Percentiles rank a stretch among this genome's conserved stretches.
These are phyloP conservation scores for Ellobius talpinus DNA, from an alignment of 2,113 vertebrate genomes.

Conservation along the genomic window DNA sequence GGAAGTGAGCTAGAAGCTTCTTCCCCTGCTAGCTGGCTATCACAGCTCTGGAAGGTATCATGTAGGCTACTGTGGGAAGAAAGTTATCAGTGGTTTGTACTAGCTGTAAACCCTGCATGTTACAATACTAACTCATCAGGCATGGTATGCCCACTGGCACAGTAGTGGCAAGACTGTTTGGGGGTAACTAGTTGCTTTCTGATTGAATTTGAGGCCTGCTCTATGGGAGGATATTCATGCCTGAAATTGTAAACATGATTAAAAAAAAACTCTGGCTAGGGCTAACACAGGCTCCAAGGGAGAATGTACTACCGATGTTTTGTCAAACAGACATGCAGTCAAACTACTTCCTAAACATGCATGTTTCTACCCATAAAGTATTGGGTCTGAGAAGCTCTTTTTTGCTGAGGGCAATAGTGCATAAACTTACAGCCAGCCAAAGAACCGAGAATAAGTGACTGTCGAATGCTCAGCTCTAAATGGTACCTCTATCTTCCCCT, in stretches of 20 bases:
- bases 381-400: neutral
- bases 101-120: neutral
- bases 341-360: neutral
- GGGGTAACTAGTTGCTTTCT: neutral
- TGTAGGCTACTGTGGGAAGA: neutral
- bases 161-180: neutral
- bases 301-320: neutral
- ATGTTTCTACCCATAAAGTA: neutral
- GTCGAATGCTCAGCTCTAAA: neutral
- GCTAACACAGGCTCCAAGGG: neutral
- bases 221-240: neutral
- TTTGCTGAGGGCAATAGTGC: neutral
- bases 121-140: neutral
- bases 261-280: neutral
- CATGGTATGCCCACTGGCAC: neutral
- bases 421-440: neutral
- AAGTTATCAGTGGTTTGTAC: neutral
- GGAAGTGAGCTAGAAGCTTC: neutral
- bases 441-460: neutral
- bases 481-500: too few species aligned
- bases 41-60: neutral
- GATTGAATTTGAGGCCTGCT: neutral
- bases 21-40: neutral
- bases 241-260: neutral
- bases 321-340: neutral